Conservation (phyloP, 1,140 invertebrate genomes). For the Euschistus heros region DNA sequence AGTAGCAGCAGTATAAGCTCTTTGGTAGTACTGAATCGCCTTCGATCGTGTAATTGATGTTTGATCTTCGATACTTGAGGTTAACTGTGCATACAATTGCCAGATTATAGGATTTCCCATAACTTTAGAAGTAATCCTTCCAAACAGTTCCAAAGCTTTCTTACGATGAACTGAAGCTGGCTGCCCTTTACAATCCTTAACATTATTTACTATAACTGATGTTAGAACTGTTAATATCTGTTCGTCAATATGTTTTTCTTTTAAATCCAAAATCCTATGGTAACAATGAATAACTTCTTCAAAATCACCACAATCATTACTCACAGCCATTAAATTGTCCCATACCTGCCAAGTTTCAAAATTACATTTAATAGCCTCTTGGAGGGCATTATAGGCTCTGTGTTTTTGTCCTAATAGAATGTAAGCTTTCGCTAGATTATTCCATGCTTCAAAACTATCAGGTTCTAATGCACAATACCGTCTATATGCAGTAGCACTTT, state of each 20-base stretch:
- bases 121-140: constrained; percentile 56
- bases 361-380: constrained; percentile 86
- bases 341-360: constrained; percentile 94
- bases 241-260: constrained; percentile 65
- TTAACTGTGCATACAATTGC: constrained; percentile 65
- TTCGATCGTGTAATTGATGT: constrained; percentile 49
- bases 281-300: constrained; percentile 69
- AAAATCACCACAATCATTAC: constrained; percentile 62
- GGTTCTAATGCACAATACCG: constrained; percentile 76
- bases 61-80: constrained; percentile 46
- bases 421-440: constrained; percentile 89
- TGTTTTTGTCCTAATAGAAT: constrained; percentile 76
- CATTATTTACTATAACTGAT: constrained; percentile 53
- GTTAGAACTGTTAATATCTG: constrained; percentile 67
- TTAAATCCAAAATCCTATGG: constrained; percentile 73
- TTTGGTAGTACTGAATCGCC: constrained; percentile 47
- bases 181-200: constrained; percentile 30
- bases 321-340: constrained; percentile 86
- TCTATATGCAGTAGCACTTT: constrained; percentile 73
- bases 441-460: constrained; percentile 91
- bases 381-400: constrained; percentile 68
- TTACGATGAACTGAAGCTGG: constrained; percentile 35
- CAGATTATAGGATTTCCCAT: constrained; percentile 60
- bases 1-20: constrained; percentile 38
- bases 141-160: constrained; percentile 64